These are phyloP conservation scores for Gallinago media DNA, from an alignment of 2,113 vertebrate genomes.

Conservation along the genomic window DNA sequence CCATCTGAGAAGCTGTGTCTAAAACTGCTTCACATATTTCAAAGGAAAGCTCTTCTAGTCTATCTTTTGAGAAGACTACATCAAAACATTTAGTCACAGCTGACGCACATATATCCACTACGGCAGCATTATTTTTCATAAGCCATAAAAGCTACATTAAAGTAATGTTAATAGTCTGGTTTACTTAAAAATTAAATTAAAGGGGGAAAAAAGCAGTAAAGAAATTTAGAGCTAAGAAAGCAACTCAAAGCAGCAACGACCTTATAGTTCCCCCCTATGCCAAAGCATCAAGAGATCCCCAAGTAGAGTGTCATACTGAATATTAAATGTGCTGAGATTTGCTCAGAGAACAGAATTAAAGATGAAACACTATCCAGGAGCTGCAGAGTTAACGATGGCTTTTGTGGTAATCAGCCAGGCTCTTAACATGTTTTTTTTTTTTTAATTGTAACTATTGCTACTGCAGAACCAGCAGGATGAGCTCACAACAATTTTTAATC, in stretches of 20 bases:
- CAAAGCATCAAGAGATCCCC: constrained; percentile 11
- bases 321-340: neutral
- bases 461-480: constrained; percentile 56
- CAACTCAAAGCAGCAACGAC: neutral
- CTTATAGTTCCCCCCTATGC: neutral
- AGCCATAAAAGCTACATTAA: constrained; percentile 69
- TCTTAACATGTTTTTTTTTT: constrained; percentile 1
- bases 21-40: constrained; percentile 83
- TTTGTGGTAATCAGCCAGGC: constrained; percentile 13
- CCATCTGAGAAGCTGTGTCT: constrained; percentile 86
- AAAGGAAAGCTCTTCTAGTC: constrained; percentile 76
- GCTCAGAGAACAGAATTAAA: constrained; percentile 12
- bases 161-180: constrained; percentile 55
- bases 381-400: constrained; percentile 3
- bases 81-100: constrained; percentile 84
- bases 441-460: neutral
- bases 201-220: neutral
- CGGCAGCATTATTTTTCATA: constrained; percentile 70
- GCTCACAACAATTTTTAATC: constrained; percentile 47
- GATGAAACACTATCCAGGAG: constrained; percentile 35
- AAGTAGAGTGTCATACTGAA: neutral
- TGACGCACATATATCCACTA: constrained; percentile 69
- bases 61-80: constrained; percentile 78
- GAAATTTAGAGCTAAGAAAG: constrained; percentile 35
- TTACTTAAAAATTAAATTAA: constrained; percentile 64